A percentile compares a stretch with the other conserved stretches of the same genome.
phyloP scores from a whole-genome alignment of 2,113 vertebrate species.

The Epinephelus lanceolatus region DNA sequence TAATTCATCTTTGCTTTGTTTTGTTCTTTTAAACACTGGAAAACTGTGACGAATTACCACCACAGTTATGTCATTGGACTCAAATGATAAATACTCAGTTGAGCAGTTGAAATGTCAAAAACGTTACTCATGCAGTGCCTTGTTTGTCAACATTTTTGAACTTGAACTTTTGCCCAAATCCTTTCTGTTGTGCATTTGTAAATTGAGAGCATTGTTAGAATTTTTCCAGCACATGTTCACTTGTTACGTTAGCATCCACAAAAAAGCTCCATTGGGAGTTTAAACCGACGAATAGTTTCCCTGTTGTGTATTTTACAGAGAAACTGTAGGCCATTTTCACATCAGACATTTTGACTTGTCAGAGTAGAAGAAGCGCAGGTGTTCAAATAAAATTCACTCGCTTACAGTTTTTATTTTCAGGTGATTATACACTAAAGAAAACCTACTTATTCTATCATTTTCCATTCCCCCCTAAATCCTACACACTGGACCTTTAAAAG shows the following conservation, averaged over 20 bases:
- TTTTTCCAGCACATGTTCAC: not conserved
- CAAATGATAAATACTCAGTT: not conserved
- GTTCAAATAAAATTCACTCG: too few relatives aligned
- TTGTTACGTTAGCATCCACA: not conserved
- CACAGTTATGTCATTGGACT: not conserved
- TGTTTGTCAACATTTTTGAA: conserved; percentile 15
- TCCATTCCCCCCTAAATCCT: too few relatives aligned
- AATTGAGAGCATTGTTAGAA: conserved; percentile 2
- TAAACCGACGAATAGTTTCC: not conserved
- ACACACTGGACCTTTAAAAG: too few relatives aligned
- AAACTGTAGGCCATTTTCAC: not conserved
- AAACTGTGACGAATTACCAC: not conserved
- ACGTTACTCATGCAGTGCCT: not conserved
- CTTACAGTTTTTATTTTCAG: too few relatives aligned
- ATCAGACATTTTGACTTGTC: not conserved
- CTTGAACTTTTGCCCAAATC: not conserved
- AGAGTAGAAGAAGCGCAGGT: not conserved
- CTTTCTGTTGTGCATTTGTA: not conserved
- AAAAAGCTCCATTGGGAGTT: not conserved
- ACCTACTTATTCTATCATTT: too few relatives aligned
- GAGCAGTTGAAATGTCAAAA: not conserved
- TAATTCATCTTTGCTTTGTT: not conserved
- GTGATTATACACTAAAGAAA: too few relatives aligned
- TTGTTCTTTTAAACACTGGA: not conserved
- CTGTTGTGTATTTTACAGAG: not conserved